A percentile compares a stretch with the other conserved stretches of the same genome.
phyloP scores from a whole-genome alignment of 2,113 vertebrate species.

The Cyprinodon brontotheroides region DNA sequence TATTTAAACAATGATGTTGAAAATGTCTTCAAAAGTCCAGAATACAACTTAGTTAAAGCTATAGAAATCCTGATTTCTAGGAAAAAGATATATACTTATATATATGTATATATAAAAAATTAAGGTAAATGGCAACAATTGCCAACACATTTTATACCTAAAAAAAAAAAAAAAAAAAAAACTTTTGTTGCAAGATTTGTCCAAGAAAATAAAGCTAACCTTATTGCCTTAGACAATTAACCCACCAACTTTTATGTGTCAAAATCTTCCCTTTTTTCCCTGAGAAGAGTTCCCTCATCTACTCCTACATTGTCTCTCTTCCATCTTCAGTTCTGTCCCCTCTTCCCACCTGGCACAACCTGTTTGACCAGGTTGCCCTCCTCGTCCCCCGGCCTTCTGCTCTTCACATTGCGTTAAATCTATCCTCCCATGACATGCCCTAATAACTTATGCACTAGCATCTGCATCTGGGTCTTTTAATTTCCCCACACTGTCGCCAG shows the following conservation, averaged over 20 bases:
- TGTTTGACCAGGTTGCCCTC: constrained; percentile 8
- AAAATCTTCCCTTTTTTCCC: constrained; percentile 9
- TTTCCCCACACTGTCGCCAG: neutral
- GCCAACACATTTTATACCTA: no score
- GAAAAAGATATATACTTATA: no score
- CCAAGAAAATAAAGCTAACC: neutral
- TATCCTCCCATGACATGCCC: constrained; percentile 21
- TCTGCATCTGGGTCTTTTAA: neutral
- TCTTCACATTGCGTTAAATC: neutral
- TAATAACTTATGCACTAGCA: neutral
- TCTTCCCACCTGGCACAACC: constrained; percentile 20
- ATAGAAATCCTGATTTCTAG: no score
- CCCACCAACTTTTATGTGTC: constrained; percentile 14
- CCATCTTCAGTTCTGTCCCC: constrained; percentile 7
- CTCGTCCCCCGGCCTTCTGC: constrained; percentile 13
- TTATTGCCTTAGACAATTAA: constrained; percentile 23
- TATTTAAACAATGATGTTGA: no score
- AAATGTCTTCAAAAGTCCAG: no score
- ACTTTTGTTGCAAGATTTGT: no score
- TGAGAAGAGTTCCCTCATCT: neutral
- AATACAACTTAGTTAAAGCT: no score
- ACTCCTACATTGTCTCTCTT: neutral
- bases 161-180: no score
- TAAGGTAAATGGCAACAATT: no score
- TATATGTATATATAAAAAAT: no score